phyloP scores from a whole-genome alignment of 1,140 invertebrate genomes.

The Macrosteles quadrilineatus region DNA sequence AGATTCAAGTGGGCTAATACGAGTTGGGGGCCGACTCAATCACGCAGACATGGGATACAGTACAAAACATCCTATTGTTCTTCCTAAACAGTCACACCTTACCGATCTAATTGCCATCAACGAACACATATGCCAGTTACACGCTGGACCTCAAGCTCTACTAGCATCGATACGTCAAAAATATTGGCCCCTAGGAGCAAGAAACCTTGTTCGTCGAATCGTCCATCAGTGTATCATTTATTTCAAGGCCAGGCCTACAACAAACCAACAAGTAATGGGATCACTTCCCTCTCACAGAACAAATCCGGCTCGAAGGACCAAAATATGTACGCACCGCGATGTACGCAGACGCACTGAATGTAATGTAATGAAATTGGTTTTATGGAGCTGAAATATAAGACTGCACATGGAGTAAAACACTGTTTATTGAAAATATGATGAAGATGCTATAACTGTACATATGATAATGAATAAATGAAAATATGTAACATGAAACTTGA shows the following conservation, averaged over 20 bases:
- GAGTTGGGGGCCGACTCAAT: background rate
- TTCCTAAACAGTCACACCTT: background rate
- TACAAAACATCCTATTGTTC: background rate
- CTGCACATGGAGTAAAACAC: too few relatives aligned
- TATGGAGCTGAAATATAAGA: too few relatives aligned
- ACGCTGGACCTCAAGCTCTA: background rate
- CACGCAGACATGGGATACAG: background rate
- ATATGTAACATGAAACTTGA: too few relatives aligned
- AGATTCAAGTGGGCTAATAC: background rate
- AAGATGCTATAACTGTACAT: too few relatives aligned
- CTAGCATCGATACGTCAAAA: background rate
- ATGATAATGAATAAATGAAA: too few relatives aligned
- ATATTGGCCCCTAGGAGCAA: background rate
- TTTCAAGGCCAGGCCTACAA: background rate
- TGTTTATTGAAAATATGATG: too few relatives aligned
- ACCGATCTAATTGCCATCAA: background rate
- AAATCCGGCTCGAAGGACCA: too few relatives aligned
- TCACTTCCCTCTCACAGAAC: background rate
- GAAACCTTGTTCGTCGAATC: background rate
- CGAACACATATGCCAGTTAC: background rate
- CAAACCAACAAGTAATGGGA: background rate
- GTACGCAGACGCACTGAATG: too few relatives aligned
- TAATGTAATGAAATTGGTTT: too few relatives aligned
- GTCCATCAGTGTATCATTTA: background rate
- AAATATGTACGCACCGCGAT: too few relatives aligned